Base-by-base conservation (phyloP, 2,888 invertebrate species). In the Lepidocyrtoides sp. region DNA sequence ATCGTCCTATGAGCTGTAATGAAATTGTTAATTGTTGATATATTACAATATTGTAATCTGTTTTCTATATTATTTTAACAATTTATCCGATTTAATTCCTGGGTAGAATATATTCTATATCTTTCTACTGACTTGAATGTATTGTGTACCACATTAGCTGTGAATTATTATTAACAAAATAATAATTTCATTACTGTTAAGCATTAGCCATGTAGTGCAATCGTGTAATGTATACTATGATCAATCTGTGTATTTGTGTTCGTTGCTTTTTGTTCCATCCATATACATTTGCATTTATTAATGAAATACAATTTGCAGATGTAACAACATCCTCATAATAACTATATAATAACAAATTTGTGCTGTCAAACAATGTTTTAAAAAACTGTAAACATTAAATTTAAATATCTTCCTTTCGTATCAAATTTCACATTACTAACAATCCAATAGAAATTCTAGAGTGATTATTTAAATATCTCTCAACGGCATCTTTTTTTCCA, bases 391-490 rank as follows among this genome's bases (percentile, higher is more conserved):
- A 23, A 29, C 36, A 26, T 79, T 79, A 79, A 79, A 51, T 8
- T 8, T 17, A n/a, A 69, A 48, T 51, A 75, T 79, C 79, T 79
- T 79, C 79, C 79, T 79, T 79, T 79, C 79, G 79, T 79, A 79
- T 79, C 79, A 79, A 79, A 36, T 44, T 75, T 75, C 79, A 79
- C 79, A 5, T 57, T 57, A 79, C 79, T 79, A 79, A 79, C 79
- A 79, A 57, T 20, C 57, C 79, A 10, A 8, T 23, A 41, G 26
- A 29, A 29, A 63, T 63, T 29, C 36, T 29, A 14, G 29, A 63
- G 14, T 36, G 36, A 36, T 36, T 36, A 41, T 41, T 41, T 41
- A n/a, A n/a, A n/a, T 7, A 7, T 41, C 41, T 41, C 41, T 41
- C 5, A 23, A 60, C 12, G 29, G 29, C 63, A 23, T 8, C 29